A percentile compares a stretch with the other conserved stretches of the same genome.
Evolutionary conservation across 1,140 invertebrate species (phyloP).

Genomic region (Drosophila sp.): DNA sequence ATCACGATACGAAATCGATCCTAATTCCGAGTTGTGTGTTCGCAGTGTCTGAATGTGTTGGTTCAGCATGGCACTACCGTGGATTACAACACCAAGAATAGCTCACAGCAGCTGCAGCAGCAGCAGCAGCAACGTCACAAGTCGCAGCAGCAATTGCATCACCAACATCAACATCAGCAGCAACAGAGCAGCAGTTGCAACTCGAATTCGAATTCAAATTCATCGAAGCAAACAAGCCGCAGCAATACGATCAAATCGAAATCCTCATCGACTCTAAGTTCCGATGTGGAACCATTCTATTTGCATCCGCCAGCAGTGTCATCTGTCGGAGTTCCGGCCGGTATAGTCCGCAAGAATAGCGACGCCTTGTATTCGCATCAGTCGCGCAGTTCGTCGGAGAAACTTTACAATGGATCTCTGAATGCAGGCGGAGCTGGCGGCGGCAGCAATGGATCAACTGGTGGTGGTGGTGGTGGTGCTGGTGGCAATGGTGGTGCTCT

Average conservation of each 20-base stretch:
- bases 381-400: constrained; percentile 82
- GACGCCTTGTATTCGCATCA: constrained; percentile 75
- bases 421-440: constrained; percentile 29
- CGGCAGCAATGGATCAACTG: constrained; percentile 36
- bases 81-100: constrained; percentile 84
- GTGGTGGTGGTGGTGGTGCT: constrained; percentile 25
- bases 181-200: constrained; percentile 72
- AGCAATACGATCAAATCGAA: constrained; percentile 82
- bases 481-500: constrained; percentile 41
- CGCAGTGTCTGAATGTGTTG: constrained; percentile 89
- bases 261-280: constrained; percentile 79
- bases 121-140: constrained; percentile 57
- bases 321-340: constrained; percentile 32
- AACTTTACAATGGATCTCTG: constrained; percentile 60
- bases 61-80: constrained; percentile 89
- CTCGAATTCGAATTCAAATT: constrained; percentile 82
- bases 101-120: constrained; percentile 22
- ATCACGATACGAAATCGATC: background rate
- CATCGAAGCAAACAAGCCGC: constrained; percentile 79
- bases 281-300: constrained; percentile 87
- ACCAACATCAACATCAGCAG: constrained; percentile 45
- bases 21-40: constrained; percentile 33
- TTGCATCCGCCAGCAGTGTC: constrained; percentile 86
- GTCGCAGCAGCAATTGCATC: constrained; percentile 54
- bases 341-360: constrained; percentile 63